Percentiles rank a stretch among this genome's conserved stretches.
Conservation (phyloP, 1,140 invertebrate species). For the Drosophila ficusphila region DNA sequence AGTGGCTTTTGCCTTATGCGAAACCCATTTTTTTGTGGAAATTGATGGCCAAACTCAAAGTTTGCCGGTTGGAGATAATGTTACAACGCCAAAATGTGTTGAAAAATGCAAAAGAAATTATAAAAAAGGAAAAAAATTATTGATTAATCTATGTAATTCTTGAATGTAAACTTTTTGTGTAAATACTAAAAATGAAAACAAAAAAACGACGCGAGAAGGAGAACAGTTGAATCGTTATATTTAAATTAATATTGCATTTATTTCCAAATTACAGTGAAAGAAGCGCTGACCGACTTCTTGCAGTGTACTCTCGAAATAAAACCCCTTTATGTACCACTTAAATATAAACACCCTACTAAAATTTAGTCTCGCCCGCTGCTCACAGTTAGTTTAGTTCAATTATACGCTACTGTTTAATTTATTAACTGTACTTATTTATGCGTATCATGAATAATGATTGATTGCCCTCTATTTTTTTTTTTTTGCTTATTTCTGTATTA, state of each 20-base stretch:
- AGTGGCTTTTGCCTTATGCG: conserved; percentile 6
- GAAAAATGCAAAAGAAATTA: conserved; percentile 48
- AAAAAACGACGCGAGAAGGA: neutral
- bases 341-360: conserved; percentile 37
- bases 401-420: conserved; percentile 75
- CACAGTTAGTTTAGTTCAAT: conserved; percentile 58
- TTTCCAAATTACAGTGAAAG: conserved; percentile 75
- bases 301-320: conserved; percentile 77
- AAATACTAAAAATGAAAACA: conserved; percentile 64
- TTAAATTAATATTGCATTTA: conserved; percentile 70
- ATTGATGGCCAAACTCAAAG: conserved; percentile 74
- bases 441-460: conserved; percentile 35
- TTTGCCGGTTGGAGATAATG: conserved; percentile 45
- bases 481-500: conserved; percentile 62
- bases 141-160: conserved; percentile 48
- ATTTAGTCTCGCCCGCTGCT: conserved; percentile 17
- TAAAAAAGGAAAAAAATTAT: conserved; percentile 15
- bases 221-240: conserved; percentile 37
- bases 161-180: conserved; percentile 62
- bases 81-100: conserved; percentile 65
- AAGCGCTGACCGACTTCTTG: conserved; percentile 61
- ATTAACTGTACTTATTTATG: conserved; percentile 81
- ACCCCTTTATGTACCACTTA: conserved; percentile 10
- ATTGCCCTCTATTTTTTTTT: conserved; percentile 35
- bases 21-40: conserved; percentile 27